A percentile compares a stretch with the other conserved stretches of the same genome.
phyloP scores from a whole-genome alignment of 2,113 vertebrate genomes.

The Amblyopsis rosae region DNA sequence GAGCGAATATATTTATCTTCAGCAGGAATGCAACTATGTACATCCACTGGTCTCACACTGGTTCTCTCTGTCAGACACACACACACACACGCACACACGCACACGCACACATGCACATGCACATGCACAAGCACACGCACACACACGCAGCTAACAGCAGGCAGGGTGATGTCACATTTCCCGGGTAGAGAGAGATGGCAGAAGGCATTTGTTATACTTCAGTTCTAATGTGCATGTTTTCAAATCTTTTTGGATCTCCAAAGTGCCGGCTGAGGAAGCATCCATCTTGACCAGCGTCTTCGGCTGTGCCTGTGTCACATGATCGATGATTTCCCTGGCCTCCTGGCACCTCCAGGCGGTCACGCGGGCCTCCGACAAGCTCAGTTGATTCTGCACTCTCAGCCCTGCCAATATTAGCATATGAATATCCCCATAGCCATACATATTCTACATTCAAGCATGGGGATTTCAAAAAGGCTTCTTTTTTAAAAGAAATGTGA shows the following conservation, averaged over 20 bases:
- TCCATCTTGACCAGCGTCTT: slow-evolving; percentile 65
- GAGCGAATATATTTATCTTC: too few species aligned
- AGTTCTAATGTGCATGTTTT: slow-evolving; percentile 73
- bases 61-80: slow-evolving; percentile 6
- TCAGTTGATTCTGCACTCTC: slow-evolving; percentile 70
- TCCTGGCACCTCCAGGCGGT: slow-evolving; percentile 60
- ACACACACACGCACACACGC: slow-evolving; percentile 23
- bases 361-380: slow-evolving; percentile 72
- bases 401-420: slow-evolving; percentile 68
- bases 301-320: slow-evolving; percentile 54
- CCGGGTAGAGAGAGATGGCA: slow-evolving; percentile 2
- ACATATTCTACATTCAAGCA: slow-evolving; percentile 65
- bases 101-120: slow-evolving; percentile 24
- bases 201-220: slow-evolving; percentile 72
- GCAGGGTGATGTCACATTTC: slow-evolving; percentile 33
- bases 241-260: slow-evolving; percentile 65
- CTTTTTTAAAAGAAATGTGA: slow-evolving; percentile 51
- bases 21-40: too few species aligned
- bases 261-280: slow-evolving; percentile 47
- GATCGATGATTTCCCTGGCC: slow-evolving; percentile 71
- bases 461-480: slow-evolving; percentile 57
- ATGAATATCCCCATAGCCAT: slow-evolving; percentile 66
- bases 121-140: slow-evolving; percentile 22
- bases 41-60: too few species aligned
- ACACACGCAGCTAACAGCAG: slow-evolving; percentile 10